Conservation (phyloP, 2,797 vertebrate genomes). For the Caiman crocodilus region DNA sequence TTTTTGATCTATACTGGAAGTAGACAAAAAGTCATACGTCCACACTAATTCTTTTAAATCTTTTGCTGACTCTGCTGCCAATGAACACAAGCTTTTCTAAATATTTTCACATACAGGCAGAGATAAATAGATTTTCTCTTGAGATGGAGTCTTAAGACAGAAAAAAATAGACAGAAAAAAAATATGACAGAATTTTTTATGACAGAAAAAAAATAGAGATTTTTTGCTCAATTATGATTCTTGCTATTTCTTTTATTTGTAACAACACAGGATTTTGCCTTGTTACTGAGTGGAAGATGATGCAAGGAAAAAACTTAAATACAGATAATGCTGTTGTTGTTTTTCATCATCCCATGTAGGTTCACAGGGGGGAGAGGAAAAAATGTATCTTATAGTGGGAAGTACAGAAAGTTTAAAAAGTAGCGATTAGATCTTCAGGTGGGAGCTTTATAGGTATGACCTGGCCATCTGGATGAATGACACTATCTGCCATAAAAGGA, state of each 20-base stretch:
- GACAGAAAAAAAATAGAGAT: no score
- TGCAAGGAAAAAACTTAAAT: background rate
- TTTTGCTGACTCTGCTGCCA: background rate
- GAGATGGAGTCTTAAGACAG: background rate
- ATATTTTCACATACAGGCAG: background rate
- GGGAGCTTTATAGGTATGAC: background rate
- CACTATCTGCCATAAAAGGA: background rate
- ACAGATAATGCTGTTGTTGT: background rate
- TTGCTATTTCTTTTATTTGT: background rate
- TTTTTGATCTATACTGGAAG: background rate
- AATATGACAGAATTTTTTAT: no score
- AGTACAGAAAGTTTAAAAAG: background rate
- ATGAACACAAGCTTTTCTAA: background rate
- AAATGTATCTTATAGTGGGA: background rate
- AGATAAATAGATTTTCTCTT: background rate
- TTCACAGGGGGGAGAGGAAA: background rate
- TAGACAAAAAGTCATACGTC: background rate
- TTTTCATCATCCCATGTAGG: background rate
- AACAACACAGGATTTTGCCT: background rate
- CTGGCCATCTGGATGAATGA: background rate
- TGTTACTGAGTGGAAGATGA: background rate
- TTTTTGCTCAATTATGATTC: background rate
- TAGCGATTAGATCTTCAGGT: background rate
- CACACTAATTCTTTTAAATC: slow-evolving; percentile 14
- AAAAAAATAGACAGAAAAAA: no score